phyloP scores from a whole-genome alignment of 2,888 invertebrate species.

The Drosophila picticornis region DNA sequence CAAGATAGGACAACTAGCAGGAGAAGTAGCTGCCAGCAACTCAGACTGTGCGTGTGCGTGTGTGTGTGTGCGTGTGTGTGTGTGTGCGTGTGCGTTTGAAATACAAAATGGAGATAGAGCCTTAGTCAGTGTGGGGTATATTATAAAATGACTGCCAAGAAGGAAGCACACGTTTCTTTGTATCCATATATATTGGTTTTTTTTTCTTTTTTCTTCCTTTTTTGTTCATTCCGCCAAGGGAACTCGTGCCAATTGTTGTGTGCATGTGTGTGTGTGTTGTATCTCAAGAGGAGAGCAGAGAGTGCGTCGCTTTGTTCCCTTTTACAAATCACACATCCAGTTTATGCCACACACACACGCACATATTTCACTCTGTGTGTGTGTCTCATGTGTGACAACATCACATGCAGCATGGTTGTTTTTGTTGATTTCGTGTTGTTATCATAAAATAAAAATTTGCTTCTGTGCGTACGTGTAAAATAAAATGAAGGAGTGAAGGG shows the following conservation, averaged over 20 bases:
- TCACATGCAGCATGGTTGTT: conserved; percentile 45
- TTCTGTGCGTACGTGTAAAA: conserved; percentile 59
- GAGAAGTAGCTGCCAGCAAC: conserved; percentile 27
- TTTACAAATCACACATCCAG: conserved; percentile 70
- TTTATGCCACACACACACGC: conserved; percentile 51
- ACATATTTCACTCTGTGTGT: background rate
- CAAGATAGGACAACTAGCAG: conserved; percentile 64
- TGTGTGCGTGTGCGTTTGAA: background rate
- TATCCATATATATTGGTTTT: conserved; percentile 1
- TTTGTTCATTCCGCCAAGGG: conserved; percentile 18
- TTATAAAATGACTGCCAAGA: conserved; percentile 61
- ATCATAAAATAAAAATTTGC: conserved; percentile 72
- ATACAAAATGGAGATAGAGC: conserved; percentile 17
- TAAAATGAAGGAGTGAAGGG: background rate
- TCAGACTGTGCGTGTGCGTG: background rate
- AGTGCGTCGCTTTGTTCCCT: conserved; percentile 57
- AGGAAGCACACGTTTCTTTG: conserved; percentile 35
- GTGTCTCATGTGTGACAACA: conserved; percentile 50
- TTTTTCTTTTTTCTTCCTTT: background rate
- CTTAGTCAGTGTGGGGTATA: conserved; percentile 22
- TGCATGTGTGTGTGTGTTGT: conserved; percentile 17
- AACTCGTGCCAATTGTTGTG: conserved; percentile 66
- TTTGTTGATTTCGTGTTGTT: conserved; percentile 51
- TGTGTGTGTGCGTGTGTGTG: background rate
- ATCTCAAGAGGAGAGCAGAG: conserved; percentile 19